Base-by-base conservation (phyloP, 2,888 invertebrate species). In the Heliconius ethilla region DNA sequence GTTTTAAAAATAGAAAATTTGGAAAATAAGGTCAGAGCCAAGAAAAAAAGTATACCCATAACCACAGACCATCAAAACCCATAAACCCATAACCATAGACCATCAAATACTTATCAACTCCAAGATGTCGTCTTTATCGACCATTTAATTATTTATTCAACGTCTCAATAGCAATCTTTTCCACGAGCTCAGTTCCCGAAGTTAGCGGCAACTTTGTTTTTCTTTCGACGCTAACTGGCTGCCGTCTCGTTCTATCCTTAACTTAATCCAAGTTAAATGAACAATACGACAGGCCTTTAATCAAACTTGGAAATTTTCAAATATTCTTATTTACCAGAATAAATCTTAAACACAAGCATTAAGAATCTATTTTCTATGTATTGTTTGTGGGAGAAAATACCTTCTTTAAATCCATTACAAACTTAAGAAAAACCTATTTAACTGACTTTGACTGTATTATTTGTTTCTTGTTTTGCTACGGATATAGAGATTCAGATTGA, bases 211-310 rank as follows among this genome's bases (percentile, higher is more conserved):
- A 86, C 85, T 86, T 85, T 90, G 89, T 92, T 92, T 93, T 91
- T 92, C 90, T 87, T 86, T 84, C 88, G 89, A 89, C 93, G 93
- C 93, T 95, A 94, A 95, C 94, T 94, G 94, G 91, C 91, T 90
- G 89, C 88, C 90, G 91, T 92, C 95, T 95, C 94, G 95, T 95
- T 95, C 88, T 89, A 91, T 88, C 88, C 91, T 33, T 33, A 90
- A 89, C 94, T 95, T 92, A 95, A 95, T 94, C 94, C 94, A 94
- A 94, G 93, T 94, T 94, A 93, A 94, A 95, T 94, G 93, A 94
- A 95, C 95, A 94, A 94, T 93, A 92, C 92, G 94, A 95, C 94
- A 94, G 94, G 89, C 92, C 92, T 91, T 94, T 94, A 94, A 95
- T 95, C 94, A 94, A 95, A 94, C 93, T 93, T 94, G 92, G 92